These are phyloP conservation scores for Mylabris phalerata DNA, from an alignment of 1,140 invertebrate species.

Conservation along the genomic window DNA sequence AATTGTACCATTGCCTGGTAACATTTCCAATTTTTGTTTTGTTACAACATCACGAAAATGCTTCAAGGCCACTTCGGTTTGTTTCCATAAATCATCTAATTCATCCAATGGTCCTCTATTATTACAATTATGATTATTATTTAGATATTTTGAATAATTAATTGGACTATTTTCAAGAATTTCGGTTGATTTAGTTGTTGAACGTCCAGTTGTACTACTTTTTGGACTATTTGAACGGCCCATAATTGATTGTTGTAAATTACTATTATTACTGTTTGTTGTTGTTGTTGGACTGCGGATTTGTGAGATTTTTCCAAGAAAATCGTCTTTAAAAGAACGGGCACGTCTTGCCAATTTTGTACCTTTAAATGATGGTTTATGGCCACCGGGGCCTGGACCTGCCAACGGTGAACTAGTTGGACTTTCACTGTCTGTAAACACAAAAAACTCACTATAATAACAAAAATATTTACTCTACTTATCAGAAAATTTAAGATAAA, in stretches of 20 bases:
- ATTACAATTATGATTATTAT: not conserved
- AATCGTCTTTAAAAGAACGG: conserved; percentile 85
- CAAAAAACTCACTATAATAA: not conserved
- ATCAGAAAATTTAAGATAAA: not conserved
- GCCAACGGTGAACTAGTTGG: conserved; percentile 35
- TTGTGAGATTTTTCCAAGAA: conserved; percentile 79
- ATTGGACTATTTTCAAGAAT: too few relatives aligned
- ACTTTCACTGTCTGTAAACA: conserved; percentile 32
- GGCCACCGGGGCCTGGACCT: conserved; percentile 42
- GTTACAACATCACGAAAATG: conserved; percentile 80
- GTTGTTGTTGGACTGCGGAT: conserved; percentile 63
- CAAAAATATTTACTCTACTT: not conserved
- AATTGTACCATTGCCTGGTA: conserved; percentile 86
- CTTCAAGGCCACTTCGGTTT: conserved; percentile 31
- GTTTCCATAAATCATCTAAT: conserved; percentile 34
- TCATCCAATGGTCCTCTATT: conserved; percentile 23
- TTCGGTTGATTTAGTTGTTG: not conserved
- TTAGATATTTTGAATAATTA: too few relatives aligned
- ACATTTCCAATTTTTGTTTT: conserved; percentile 85
- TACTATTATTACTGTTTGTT: not conserved
- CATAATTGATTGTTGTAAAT: not conserved
- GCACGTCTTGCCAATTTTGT: conserved; percentile 76
- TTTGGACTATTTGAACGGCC: conserved; percentile 35
- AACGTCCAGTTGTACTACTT: not conserved
- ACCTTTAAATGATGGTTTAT: conserved; percentile 61